Percentiles rank a stretch among this genome's conserved stretches.
These are phyloP conservation scores for Oxygymnocypris stewartii DNA, from an alignment of 2,113 vertebrate genomes.

Conservation along the genomic window DNA sequence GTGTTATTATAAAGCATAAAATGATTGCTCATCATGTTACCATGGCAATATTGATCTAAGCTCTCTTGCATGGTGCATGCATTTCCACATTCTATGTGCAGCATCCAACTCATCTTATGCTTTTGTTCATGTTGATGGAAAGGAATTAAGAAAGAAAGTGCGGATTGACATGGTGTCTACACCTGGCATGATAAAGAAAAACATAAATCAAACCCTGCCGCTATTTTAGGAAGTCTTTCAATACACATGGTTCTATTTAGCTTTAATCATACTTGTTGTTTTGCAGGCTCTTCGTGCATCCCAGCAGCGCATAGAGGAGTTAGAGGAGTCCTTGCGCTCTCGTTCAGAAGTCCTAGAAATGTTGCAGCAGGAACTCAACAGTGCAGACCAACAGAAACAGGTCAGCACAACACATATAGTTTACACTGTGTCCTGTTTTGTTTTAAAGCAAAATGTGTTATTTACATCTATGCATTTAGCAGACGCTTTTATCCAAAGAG, in stretches of 20 bases:
- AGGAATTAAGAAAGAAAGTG: background rate
- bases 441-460: too few species aligned
- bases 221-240: background rate
- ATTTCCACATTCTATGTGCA: background rate
- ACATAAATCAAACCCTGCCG: background rate
- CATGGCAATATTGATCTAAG: conserved; percentile 29
- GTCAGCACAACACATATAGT: conserved; percentile 68
- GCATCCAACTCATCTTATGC: background rate
- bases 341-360: conserved; percentile 83
- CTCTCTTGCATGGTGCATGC: conserved; percentile 1
- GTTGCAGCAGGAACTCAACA: conserved; percentile 84
- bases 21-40: conserved; percentile 17
- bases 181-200: background rate
- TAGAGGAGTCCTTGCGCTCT: conserved; percentile 80
- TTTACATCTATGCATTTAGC: too few species aligned
- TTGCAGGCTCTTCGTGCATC: conserved; percentile 76
- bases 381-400: conserved; percentile 86
- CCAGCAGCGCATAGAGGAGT: conserved; percentile 82
- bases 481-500: too few species aligned
- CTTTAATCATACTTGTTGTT: background rate
- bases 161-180: background rate
- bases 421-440: background rate
- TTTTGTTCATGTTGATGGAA: conserved; percentile 5
- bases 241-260: background rate
- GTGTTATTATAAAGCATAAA: background rate